Evolutionary conservation across 2,113 vertebrate species (phyloP).

Genomic region (Climacteris rufus): DNA sequence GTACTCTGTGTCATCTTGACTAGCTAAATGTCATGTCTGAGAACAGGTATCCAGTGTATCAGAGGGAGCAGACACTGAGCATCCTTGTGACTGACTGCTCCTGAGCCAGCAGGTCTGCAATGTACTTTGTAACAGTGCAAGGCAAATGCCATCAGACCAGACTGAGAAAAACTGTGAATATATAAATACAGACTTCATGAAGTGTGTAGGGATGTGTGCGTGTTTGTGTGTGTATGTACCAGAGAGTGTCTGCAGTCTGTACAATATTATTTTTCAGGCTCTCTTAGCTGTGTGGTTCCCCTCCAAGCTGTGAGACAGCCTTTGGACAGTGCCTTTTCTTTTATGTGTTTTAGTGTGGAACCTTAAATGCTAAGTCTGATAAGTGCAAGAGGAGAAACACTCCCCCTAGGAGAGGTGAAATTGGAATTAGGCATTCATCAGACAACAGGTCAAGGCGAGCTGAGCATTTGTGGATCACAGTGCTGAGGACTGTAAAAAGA

Average conservation of each 20-base stretch:
- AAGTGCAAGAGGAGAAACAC: neutral
- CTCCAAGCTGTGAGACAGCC: neutral
- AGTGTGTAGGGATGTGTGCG: rapidly evolving
- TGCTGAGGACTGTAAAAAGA: neutral
- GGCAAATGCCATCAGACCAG: neutral
- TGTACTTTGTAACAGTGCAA: neutral
- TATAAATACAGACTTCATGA: neutral
- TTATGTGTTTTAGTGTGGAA: neutral
- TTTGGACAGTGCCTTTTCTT: neutral
- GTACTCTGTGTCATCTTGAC: neutral
- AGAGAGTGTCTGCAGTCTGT: neutral
- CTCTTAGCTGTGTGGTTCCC: neutral
- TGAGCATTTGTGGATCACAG: neutral
- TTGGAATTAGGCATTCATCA: neutral
- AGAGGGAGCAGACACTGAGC: neutral
- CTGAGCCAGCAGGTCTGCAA: neutral
- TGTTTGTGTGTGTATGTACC: neutral
- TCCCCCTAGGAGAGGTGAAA: neutral
- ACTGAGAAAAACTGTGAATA: neutral
- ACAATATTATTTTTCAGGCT: neutral
- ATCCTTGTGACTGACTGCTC: neutral
- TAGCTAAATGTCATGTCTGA: neutral
- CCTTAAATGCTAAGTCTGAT: neutral
- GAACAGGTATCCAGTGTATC: neutral
- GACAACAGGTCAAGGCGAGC: neutral